Evolutionary conservation across 2,888 invertebrate genomes (phyloP), one percentile per base, ranked within the genome.

Genomic region (Leucoptera coffeella): DNA sequence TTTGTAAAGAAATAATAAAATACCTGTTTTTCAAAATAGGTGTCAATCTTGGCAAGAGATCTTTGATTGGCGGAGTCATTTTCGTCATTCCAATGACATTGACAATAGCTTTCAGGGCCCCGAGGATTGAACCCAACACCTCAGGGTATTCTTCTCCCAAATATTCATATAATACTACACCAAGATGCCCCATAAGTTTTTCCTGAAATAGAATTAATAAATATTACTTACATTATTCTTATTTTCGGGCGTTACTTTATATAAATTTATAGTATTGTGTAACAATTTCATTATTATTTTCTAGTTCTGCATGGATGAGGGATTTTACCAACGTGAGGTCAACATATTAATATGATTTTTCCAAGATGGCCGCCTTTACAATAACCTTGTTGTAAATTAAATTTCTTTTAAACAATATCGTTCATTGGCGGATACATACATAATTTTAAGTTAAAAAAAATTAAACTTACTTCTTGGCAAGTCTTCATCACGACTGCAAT

Each of bases 31-130:
- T 99, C 34, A 99, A 74, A 49, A 99, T 99, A 0, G 99, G 99
- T 2, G 99, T 99, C 20, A 99, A 73, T 31, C 97, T 76, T 0
- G 99, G 99, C 26, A 99, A 65, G 12, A 99, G 74, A 73, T 99
- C 97, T 69, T 99, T 99, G 45, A 99, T 99, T 2, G 99, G 99
- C 4, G 99, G 99, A 3, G 96, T 99, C 99, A 99, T 99, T 71
- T 99, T 97, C 1, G 96, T 96, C 99, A 99, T 99, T 41, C 99
- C 99, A 46, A 99, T 99, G 4, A 99, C 99, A 58, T 97, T 99
- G 4, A 99, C 97, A 39, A 99, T 99, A 1, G 93, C 93, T 62
- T 99, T 99, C n/a, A 99, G 67, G 0, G 97, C 99, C 2, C 97
- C 99, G 26, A 99, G 75, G 49, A 99, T 99, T 23, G 95, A 95